A percentile compares a stretch with the other conserved stretches of the same genome.
Conservation (phyloP, 2,888 invertebrate genomes). For the Caenorhabditis japonica region DNA sequence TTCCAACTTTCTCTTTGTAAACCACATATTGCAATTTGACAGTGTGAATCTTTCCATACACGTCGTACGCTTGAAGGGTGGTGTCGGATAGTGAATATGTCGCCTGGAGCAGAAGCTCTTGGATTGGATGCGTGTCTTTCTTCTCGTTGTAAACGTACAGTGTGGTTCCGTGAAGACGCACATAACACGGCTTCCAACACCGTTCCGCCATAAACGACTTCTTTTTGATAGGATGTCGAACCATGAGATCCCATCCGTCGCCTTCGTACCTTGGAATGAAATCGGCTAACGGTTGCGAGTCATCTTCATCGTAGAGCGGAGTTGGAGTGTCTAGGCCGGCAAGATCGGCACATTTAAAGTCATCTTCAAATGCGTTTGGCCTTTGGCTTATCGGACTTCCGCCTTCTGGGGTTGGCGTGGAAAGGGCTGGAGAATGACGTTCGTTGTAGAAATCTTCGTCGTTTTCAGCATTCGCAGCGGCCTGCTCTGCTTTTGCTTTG, state of each 20-base stretch:
- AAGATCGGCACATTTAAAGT: conserved; percentile 68
- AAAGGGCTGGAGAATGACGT: conserved; percentile 65
- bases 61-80: conserved; percentile 91
- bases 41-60: conserved; percentile 98
- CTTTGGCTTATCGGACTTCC: conserved; percentile 72
- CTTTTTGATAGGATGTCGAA: conserved; percentile 93
- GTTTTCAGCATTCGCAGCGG: conserved; percentile 56
- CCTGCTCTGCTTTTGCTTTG: conserved; percentile 71
- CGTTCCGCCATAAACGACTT: conserved; percentile 83
- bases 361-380: conserved; percentile 75
- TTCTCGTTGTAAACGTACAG: conserved; percentile 80
- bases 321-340: conserved; percentile 62
- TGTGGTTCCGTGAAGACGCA: conserved; percentile 87
- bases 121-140: conserved; percentile 60
- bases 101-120: conserved; percentile 79
- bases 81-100: conserved; percentile 77
- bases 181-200: conserved; percentile 97
- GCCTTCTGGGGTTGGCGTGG: conserved; percentile 75
- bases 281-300: conserved; percentile 90
- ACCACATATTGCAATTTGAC: conserved; percentile 96
- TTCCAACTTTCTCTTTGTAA: conserved; percentile 97
- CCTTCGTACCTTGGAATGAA: conserved; percentile 88
- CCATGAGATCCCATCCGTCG: conserved; percentile 86
- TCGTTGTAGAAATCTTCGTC: conserved; percentile 67
- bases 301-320: conserved; percentile 89